These are phyloP conservation scores for Syngnathus floridae DNA, from an alignment of 2,113 vertebrate genomes.

Conservation along the genomic window DNA sequence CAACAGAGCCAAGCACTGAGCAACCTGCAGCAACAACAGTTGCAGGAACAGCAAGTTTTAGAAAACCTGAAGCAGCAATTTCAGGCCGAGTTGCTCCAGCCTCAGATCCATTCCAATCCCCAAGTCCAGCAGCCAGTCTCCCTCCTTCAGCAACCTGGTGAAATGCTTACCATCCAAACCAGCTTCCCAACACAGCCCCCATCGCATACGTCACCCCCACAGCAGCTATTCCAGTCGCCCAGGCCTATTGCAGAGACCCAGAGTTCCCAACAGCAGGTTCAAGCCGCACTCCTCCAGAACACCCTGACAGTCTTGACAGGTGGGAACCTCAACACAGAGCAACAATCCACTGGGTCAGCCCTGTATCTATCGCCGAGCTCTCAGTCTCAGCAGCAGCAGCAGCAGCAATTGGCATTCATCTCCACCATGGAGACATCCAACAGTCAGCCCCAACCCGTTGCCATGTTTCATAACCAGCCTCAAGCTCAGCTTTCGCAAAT, in stretches of 20 bases:
- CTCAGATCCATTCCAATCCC: slow-evolving; percentile 72
- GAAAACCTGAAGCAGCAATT: slow-evolving; percentile 77
- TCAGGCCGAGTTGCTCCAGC: slow-evolving; percentile 79
- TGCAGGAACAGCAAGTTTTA: slow-evolving; percentile 65
- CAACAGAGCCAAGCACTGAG: slow-evolving; percentile 59
- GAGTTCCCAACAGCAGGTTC: slow-evolving; percentile 80
- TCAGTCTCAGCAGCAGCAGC: slow-evolving; percentile 65
- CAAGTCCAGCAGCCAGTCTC: slow-evolving; percentile 71
- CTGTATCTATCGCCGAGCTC: slow-evolving; percentile 82
- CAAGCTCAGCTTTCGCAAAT: slow-evolving; percentile 73
- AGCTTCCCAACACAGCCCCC: slow-evolving; percentile 84
- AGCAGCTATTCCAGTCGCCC: slow-evolving; percentile 70
- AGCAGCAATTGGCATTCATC: slow-evolving; percentile 81
- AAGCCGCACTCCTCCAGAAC: slow-evolving; percentile 83
- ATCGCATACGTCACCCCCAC: slow-evolving; percentile 80
- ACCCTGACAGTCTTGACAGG: slow-evolving; percentile 78
- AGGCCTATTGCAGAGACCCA: slow-evolving; percentile 63
- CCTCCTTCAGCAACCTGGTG: slow-evolving; percentile 83
- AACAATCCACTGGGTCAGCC: slow-evolving; percentile 71
- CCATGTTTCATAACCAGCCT: slow-evolving; percentile 69
- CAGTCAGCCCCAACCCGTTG: slow-evolving; percentile 60
- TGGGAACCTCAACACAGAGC: slow-evolving; percentile 79
- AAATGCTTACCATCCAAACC: slow-evolving; percentile 87
- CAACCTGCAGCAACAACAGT: slow-evolving; percentile 62
- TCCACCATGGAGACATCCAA: slow-evolving; percentile 72